These are phyloP conservation scores for Trichoplusia ni DNA, from an alignment of 1,140 invertebrate genomes.

Conservation along the genomic window DNA sequence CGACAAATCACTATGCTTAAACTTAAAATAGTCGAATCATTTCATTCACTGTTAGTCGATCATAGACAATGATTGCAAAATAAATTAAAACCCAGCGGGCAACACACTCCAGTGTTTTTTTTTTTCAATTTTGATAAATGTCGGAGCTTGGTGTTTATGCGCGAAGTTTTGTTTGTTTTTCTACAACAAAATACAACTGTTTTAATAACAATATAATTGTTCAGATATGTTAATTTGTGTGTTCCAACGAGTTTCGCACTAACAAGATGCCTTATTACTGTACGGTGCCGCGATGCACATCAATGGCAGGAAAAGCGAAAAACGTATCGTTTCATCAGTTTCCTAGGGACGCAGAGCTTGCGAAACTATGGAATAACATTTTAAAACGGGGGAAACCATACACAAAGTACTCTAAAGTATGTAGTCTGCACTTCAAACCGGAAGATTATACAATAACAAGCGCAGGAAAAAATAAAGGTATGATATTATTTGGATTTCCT, in stretches of 20 bases:
- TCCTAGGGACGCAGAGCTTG: conserved; percentile 71
- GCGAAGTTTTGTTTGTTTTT: conserved; percentile 70
- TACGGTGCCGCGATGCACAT: conserved; percentile 77
- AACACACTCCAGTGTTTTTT: conserved; percentile 29
- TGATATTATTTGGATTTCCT: too few relatives aligned
- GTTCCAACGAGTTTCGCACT: conserved; percentile 18
- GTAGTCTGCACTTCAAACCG: conserved; percentile 74
- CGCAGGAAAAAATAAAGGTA: conserved; percentile 76
- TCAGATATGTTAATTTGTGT: conserved; percentile 51
- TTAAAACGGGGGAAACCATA: conserved; percentile 75
- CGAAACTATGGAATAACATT: conserved; percentile 73
- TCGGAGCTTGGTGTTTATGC: conserved; percentile 63
- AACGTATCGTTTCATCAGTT: conserved; percentile 79
- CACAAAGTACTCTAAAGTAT: conserved; percentile 80
- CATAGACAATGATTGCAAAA: conserved; percentile 1
- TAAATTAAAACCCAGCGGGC: background rate
- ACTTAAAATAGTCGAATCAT: background rate
- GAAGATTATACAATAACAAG: conserved; percentile 76
- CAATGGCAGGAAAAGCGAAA: conserved; percentile 77
- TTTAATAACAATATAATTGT: conserved; percentile 32
- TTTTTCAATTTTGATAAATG: conserved; percentile 49
- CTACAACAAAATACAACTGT: conserved; percentile 43
- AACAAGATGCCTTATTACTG: conserved; percentile 77
- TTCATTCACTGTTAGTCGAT: background rate
- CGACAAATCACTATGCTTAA: background rate